These are phyloP conservation scores for Acronicta psi DNA, from an alignment of 2,888 invertebrate species.

Conservation along the genomic window DNA sequence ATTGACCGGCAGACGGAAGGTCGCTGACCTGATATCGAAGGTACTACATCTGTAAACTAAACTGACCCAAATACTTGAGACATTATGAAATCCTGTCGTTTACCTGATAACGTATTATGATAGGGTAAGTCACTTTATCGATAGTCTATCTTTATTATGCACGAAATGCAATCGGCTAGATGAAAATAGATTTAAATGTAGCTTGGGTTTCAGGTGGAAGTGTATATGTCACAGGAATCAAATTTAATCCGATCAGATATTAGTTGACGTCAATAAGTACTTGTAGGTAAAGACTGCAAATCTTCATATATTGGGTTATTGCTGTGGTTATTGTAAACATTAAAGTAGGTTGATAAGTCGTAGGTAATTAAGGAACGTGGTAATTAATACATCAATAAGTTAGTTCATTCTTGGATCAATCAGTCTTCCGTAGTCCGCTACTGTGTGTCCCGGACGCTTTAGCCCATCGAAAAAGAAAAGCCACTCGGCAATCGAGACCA, in stretches of 20 bases:
- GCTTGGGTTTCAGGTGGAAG: slow-evolving; percentile 25
- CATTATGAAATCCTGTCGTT: slow-evolving; percentile 26
- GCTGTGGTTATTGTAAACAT: too few species aligned
- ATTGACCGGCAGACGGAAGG: slow-evolving; percentile 71
- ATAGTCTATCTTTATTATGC: slow-evolving; percentile 12
- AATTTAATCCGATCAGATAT: slow-evolving; percentile 9
- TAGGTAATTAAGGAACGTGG: too few species aligned
- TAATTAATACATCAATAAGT: too few species aligned
- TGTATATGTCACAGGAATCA: slow-evolving; percentile 25
- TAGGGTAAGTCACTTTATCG: slow-evolving; percentile 19
- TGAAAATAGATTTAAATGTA: slow-evolving; percentile 8
- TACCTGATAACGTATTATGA: slow-evolving; percentile 48
- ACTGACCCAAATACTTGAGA: slow-evolving; percentile 49
- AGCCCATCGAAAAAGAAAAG: too few species aligned
- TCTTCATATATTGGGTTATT: too few species aligned
- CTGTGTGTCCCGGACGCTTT: too few species aligned
- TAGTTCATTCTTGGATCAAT: too few species aligned
- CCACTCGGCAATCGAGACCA: too few species aligned
- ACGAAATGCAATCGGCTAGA: slow-evolving; percentile 34
- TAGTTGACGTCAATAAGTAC: too few species aligned
- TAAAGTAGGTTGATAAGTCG: too few species aligned
- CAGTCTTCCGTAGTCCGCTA: too few species aligned
- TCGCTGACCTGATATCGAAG: slow-evolving; percentile 61
- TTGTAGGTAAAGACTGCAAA: slow-evolving; percentile 1
- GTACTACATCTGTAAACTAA: slow-evolving; percentile 44